Base-by-base conservation (phyloP, 2,888 invertebrate genomes). In the Serripes groenlandicus region DNA sequence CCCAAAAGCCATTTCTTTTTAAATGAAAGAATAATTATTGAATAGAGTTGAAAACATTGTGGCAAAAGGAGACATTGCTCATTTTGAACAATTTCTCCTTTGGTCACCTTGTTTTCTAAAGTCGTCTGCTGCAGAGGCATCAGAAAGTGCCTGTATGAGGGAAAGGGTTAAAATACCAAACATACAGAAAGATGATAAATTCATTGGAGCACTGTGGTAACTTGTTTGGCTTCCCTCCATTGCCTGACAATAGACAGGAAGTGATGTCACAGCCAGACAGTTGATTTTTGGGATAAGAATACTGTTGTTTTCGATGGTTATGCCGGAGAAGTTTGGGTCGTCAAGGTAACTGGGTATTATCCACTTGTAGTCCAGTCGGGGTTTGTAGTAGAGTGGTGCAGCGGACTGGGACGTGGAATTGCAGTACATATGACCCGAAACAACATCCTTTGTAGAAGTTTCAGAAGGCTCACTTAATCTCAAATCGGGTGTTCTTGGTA, bases 361-460 rank as follows among this genome's bases (percentile, higher is more conserved):
- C 77, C 77, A 78, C 18, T 35, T 7, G 0, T 42, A 52, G 3
- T 28, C 32, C 3, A 72, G 32, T 26, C n/a, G 52, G 18, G 77
- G 77, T 34, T 0, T 54, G 64, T 72, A 78, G 56, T 54, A 78
- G 52, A 72, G 64, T 35, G 77, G 77, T n/a, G 77, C 77, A 3
- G 77, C 77, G 26, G 77, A 78, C 7, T 54, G 64, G 15, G 77
- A 78, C n/a, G n/a, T 26, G 11, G 71, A 49, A 28, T 52, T 64
- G 52, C 77, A 78, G 9, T 26, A 9, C 11, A 69, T 26, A 49
- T 26, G 54, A 58, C 69, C 75, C 30, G 56, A 34, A 0, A 49
- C 58, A n/a, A 70, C 72, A 54, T 60, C 60, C n/a, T n/a, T n/a
- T 71, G 60, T 56, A 52, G 23, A 30, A n/a, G 30, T 49, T 35